Base-by-base conservation (phyloP, 1,140 invertebrate genomes). In the Elysia chlorotica region DNA sequence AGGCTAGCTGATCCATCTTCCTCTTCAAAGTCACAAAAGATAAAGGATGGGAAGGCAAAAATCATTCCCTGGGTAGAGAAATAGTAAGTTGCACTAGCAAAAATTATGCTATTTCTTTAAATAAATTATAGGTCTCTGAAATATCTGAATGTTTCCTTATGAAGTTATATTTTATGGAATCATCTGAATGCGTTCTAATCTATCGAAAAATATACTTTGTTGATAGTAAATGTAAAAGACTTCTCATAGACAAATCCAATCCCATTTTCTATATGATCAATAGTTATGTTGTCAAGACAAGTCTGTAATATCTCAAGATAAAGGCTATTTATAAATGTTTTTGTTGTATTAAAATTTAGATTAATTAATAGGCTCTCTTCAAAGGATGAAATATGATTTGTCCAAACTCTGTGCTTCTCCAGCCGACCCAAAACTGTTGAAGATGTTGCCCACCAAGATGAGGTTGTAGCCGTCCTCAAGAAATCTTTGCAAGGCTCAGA, bases 361-460 rank as follows among this genome's bases (percentile, higher is more conserved):
- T 19, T 53, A 17, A 69, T 1, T 54, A 0, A 14, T 25, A 59
- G 25, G 10, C 6, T 54, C 28, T 30, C 31, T 53, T n/a, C n/a
- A 36, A 0, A 17, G 2, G 6, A 31, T 23, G 19, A 10, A 35
- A 17, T 53, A 54, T 30, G 17, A 19, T 33, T 56, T 41, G 17
- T 21, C 25, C 19, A 30, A 30, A 5, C 48, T 2, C 10, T 67
- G 37, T 53, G n/a, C 62, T 25, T 61, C 80, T 82, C 77, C 74
- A 86, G 84, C 71, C 93, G 98, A 1, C 98, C 98, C 0, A 93
- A 92, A 85, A 96, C 92, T 38, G 94, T 99, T 1, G 93, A 97
- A 74, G 97, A 99, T 86, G 94, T 99, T 57, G 96, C 98, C 2
- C 95, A 97, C 86, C 98, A 99, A 89, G 92, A 92, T 38, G 98